phyloP scores from a whole-genome alignment of 92 coral and sea anemone genomes.

The Umimayanthus kanabou region DNA sequence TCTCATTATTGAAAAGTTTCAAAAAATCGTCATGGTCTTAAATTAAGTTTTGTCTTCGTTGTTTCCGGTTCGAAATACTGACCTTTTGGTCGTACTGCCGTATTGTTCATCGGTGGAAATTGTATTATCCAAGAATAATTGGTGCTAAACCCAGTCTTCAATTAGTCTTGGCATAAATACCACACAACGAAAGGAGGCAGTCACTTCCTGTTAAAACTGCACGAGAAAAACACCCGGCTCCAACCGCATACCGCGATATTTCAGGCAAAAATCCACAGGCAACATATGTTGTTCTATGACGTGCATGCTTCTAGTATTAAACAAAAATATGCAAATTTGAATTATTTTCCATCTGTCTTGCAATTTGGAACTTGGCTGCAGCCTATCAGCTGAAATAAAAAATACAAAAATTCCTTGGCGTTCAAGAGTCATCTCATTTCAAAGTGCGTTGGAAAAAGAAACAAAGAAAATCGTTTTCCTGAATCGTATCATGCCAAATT shows the following conservation, averaged over 20 bases:
- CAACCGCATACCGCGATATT: background rate
- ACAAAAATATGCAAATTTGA: background rate
- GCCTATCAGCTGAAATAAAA: background rate
- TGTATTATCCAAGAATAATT: background rate
- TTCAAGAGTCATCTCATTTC: background rate
- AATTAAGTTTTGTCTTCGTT: background rate
- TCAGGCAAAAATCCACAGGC: background rate
- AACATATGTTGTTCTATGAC: slow-evolving; percentile 16
- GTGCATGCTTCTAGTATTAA: background rate
- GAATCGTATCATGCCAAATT: background rate
- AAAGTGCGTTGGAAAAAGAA: background rate
- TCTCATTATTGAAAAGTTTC: no score
- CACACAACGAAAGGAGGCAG: background rate
- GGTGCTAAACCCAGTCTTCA: background rate
- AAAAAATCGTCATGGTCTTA: background rate
- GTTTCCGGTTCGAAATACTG: slow-evolving; percentile 16
- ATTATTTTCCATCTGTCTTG: background rate
- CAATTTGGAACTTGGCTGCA: background rate
- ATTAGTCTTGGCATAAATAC: background rate
- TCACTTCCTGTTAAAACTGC: background rate
- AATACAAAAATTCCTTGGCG: background rate
- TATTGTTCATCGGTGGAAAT: background rate
- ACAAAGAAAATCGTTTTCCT: background rate
- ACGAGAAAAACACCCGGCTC: background rate
- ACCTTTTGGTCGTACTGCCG: background rate